phyloP scores from a whole-genome alignment of 2,888 invertebrate species.

The Nemurella pictetii region DNA sequence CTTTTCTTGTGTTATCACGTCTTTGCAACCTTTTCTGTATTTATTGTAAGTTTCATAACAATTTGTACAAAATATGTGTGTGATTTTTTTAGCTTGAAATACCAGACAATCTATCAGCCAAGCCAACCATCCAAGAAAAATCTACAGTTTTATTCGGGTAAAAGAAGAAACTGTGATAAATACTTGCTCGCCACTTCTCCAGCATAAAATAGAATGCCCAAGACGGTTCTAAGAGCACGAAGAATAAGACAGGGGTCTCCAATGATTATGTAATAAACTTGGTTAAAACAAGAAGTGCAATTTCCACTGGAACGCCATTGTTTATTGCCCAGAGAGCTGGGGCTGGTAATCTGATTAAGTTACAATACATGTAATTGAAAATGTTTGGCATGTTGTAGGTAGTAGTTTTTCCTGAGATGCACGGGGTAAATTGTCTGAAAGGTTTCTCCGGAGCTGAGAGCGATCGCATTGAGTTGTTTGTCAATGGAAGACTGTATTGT shows the following conservation, averaged over 20 bases:
- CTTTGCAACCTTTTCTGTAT: no score
- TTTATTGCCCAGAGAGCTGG: neutral
- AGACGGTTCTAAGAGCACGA: neutral
- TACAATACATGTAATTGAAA: neutral
- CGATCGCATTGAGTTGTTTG: neutral
- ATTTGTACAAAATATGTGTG: neutral
- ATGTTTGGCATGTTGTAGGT: neutral
- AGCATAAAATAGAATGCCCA: neutral
- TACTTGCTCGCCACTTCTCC: neutral
- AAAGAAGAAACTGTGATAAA: neutral
- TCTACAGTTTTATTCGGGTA: neutral
- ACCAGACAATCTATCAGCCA: no score
- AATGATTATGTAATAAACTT: neutral
- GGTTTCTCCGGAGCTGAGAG: neutral
- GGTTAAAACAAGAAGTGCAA: neutral
- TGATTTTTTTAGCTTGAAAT: neutral
- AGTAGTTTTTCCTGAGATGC: neutral
- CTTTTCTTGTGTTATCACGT: neutral
- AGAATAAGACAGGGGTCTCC: neutral
- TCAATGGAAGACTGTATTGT: neutral
- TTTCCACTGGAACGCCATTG: neutral
- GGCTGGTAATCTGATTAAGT: neutral
- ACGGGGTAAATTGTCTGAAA: neutral
- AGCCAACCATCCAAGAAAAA: neutral
- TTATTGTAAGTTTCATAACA: neutral